Base-by-base conservation (phyloP, 2,888 invertebrate genomes). In the Rhogogaster chlorosoma region DNA sequence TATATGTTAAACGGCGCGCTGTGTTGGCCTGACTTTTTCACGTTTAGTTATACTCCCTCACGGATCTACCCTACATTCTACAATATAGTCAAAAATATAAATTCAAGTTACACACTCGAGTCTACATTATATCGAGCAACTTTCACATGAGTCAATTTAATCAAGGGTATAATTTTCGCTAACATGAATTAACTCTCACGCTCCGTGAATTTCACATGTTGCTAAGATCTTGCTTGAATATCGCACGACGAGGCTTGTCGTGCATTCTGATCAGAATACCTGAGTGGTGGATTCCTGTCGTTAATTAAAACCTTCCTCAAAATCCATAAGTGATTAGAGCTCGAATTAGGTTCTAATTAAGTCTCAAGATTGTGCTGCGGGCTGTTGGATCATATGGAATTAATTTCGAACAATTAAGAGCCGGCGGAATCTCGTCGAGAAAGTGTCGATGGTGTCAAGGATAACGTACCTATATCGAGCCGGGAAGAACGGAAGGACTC, bases 1-100 rank as follows among this genome's bases (percentile, higher is more conserved):
- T 71, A 75, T 45, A n/a, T 70, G 32, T 32, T 70, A 70, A 32
- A 70, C 70, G 70, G 45, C 75, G n/a, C 26, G 6, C 26, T 36
- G 45, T 26, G 45, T 15, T 18, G 70, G 70, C 38, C 18, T 6
- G 2, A 29, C 32, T 70, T 70, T 36, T 71, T 71, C 70, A 71
- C 38, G 18, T 71, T 38, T 32, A 38, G 38, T 71, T 15, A 49
- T 29, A 75, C 10, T 29, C 49, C 10, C 1, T 75, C 22, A 26
- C 75, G 12, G 29, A 45, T 45, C 9, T 15, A 10, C 22, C 42
- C n/a, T 10, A 45, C 10, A 45, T n/a, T 26, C 45, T 29, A 2
- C 32, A 70, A 36, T 36, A 1, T 22, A 29, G 29, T 32, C 3
- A 29, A 29, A 67, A 26, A 1, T 2, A 67, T 5, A 26, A 67